Evolutionary conservation across 2,888 invertebrate species (phyloP), one percentile per base, ranked within the genome.

Genomic region (Anagyrus pseudococci): DNA sequence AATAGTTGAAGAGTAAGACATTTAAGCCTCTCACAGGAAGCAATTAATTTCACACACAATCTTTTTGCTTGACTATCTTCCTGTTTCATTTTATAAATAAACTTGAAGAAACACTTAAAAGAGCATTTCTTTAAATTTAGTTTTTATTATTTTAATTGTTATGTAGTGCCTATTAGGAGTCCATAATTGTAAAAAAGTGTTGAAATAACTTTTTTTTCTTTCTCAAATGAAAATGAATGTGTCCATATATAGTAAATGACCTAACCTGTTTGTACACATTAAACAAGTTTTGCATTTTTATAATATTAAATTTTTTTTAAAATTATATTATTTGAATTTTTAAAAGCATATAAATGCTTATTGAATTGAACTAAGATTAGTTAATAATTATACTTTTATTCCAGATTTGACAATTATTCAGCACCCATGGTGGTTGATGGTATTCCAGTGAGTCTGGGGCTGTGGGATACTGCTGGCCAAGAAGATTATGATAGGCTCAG

Each of bases 391-490:
- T n/a, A n/a, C n/a, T n/a, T n/a, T n/a, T n/a, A n/a, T 62, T 68
- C 2, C 79, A 96, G 98, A 75, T 98, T 98, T 84, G 98, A 98
- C 83, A 98, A 98, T 84, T 98, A 98, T 82, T 98, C 98, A 47
- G 97, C 98, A 50, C 97, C 97, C 50, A 96, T 98, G 95, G 96
- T 96, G 73, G 97, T 98, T 63, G 98, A 98, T 84, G 95, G 96
- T 69, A 95, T 97, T 73, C 94, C 96, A 68, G 98, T 98, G 15
- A 96, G 96, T 74, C 83, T 98, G 73, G 98, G 98, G 17, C 84
- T 98, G 53, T 98, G 98, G 98, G 98, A 98, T 83, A 98, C 98
- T 64, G 98, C 98, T 17, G 96, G 96, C 19, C 98, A 98, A 83
- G 96, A 97, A 83, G 96, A 97, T 81, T 98, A 98, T 79, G 98